Conservation (phyloP, 1,140 invertebrate species). For the Heliconius eleuchia region DNA sequence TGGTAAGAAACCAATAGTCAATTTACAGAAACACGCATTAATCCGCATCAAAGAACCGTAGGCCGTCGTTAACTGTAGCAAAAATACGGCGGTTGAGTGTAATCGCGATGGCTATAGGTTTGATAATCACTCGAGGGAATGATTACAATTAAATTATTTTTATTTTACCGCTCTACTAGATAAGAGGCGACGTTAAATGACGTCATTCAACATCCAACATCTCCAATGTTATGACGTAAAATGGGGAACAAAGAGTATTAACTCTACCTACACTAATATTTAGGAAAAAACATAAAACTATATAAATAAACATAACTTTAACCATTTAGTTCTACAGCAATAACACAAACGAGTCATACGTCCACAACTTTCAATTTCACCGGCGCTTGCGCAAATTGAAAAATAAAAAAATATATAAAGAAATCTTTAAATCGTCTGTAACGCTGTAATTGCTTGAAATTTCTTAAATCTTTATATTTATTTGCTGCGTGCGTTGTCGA, state of each 20-base stretch:
- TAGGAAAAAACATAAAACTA: background rate
- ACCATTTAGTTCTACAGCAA: background rate
- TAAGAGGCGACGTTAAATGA: no score
- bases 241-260: no score
- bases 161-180: no score
- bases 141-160: no score
- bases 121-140: background rate
- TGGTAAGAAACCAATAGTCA: no score
- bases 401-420: constrained; percentile 30
- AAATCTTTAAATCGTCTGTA: constrained; percentile 37
- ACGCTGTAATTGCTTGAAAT: constrained; percentile 34
- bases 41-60: no score
- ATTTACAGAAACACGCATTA: no score
- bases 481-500: background rate
- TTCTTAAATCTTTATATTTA: constrained; percentile 22
- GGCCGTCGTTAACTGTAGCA: no score
- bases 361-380: constrained; percentile 37
- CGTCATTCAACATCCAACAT: no score
- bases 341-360: constrained; percentile 30
- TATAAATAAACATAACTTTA: background rate
- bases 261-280: no score
- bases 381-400: constrained; percentile 30
- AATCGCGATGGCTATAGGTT: background rate
- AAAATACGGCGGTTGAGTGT: no score
- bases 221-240: no score